Percentiles rank a stretch among this genome's conserved stretches.
Conservation (phyloP, 1,140 invertebrate genomes). For the Thaumatotibia leucotreta region DNA sequence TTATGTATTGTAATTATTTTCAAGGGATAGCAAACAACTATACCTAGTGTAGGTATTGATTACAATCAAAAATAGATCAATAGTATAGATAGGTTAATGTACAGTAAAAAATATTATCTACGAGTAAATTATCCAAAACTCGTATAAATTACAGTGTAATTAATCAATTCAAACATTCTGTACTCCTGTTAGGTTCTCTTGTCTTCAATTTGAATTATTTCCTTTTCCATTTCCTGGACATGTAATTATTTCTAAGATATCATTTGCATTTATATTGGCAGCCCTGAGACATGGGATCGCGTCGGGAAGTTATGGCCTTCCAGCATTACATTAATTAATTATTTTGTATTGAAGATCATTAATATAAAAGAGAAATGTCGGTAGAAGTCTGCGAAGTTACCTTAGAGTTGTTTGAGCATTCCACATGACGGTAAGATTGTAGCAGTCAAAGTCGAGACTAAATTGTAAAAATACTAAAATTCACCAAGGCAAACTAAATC, state of each 20-base stretch:
- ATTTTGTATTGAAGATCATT: constrained; percentile 1
- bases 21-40: too few relatives aligned
- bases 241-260: not conserved
- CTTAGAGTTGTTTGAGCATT: not conserved
- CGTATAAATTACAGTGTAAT: too few relatives aligned
- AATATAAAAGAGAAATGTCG: not conserved
- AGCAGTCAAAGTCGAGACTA: too few relatives aligned
- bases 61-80: too few relatives aligned
- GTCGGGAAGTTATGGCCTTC: not conserved
- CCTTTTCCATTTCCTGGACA: not conserved
- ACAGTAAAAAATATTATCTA: too few relatives aligned
- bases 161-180: not conserved
- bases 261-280: constrained; percentile 5
- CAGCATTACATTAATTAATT: not conserved
- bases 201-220: not conserved
- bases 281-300: not conserved
- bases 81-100: too few relatives aligned
- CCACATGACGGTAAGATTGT: constrained; percentile 20
- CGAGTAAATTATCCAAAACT: too few relatives aligned
- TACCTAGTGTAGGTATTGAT: too few relatives aligned
- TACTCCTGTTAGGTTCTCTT: not conserved
- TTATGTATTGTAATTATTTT: too few relatives aligned
- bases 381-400: not conserved
- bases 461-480: too few relatives aligned
- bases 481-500: too few relatives aligned